Base-by-base conservation (phyloP, 2,113 vertebrate species). In the Cyprinus carpio region DNA sequence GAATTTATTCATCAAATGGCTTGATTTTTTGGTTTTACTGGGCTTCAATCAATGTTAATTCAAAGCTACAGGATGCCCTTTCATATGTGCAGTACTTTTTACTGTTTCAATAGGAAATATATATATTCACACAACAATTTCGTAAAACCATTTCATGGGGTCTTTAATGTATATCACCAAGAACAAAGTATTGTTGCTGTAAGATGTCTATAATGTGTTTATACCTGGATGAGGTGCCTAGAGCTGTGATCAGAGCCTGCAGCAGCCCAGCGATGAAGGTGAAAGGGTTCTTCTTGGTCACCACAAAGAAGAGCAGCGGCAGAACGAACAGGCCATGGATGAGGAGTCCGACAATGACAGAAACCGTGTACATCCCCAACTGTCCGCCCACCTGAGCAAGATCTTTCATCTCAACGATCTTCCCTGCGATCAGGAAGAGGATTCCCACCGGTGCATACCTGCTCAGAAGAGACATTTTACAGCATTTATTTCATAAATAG, bases 371-470 rank as follows among this genome's bases (percentile, higher is more conserved):
- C 97, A 99, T 97, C 69, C 97, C 98, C 87, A 99, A 93, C 92
- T 99, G 98, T 56, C 97, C 94, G 8, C 98, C 97, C 89, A 99
- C 93, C 91, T 97, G 95, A 0, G 95, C 95, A 71, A 98, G 91
- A 87, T 99, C 94, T 88, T 98, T 96, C 98, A 99, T 99, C 91
- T 99, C 98, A 86, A 99, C 92, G 56, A 99, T 98, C 91, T 99
- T 99, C 29, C 97, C 98, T n/a, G 97, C 96, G 34, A 98, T 98
- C 89, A 99, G 94, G 92, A 99, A 99, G 86, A 99, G 91, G 91
- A 99, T 99, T 4, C 98, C 98, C 75, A 99, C 94, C 0, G 98
- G 98, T 67, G 97, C 96, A 0, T 99, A 99, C 97, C 98, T 99
- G 65, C 49, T 20, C 46, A n/a, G 37, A 27, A 65, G 87, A 51